Base-by-base conservation (phyloP, 2,797 vertebrate genomes). In the Margarornis squamiger region DNA sequence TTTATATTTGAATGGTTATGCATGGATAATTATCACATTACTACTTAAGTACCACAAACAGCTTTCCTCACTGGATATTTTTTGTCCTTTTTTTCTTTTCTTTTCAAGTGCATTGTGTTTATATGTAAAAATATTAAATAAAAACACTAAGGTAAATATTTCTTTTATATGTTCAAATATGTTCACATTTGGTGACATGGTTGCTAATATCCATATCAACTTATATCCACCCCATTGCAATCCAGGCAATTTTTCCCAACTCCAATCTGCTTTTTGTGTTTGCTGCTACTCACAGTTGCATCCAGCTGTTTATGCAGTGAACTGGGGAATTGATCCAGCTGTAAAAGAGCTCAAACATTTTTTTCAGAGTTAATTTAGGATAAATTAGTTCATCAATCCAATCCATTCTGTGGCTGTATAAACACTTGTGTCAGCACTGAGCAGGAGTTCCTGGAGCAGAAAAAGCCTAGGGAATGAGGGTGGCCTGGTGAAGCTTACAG, bases 321-420 rank as follows among this genome's bases (percentile, higher is more conserved):
- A 62, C 49, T 61, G 66, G 65, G 39, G 51, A 90, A 96, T 72
- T 72, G 92, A 97, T 90, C 85, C 86, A 92, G 66, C 54, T 94
- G 79, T 75, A 95, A 84, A 92, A 68, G 49, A 80, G 6, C 70
- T 81, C 54, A 62, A 88, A 65, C 6, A 10, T 71, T 95, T 91
- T 96, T 93, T 89, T 10, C 62, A 72, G 43, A 77, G 76, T 91
- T 88, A 86, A 83, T 86, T 94, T 88, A 86, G 43, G 43, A 84
- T 90, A 92, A 95, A 96, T 92, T 65, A 92, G 88, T 91, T 92
- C 46, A 72, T 96, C 91, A 95, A 94, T 96, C 76, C 90, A 90
- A 95, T 97, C 94, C 65, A 95, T 97, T 90, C 82, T 88, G 88
- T 90, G 62, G 54, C 62, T 95, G 43, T 55, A 62, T 75, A 94